Percentiles rank a stretch among this genome's conserved stretches.
These are phyloP conservation scores for Empidonax traillii DNA, from an alignment of 2,113 vertebrate genomes.

Conservation along the genomic window DNA sequence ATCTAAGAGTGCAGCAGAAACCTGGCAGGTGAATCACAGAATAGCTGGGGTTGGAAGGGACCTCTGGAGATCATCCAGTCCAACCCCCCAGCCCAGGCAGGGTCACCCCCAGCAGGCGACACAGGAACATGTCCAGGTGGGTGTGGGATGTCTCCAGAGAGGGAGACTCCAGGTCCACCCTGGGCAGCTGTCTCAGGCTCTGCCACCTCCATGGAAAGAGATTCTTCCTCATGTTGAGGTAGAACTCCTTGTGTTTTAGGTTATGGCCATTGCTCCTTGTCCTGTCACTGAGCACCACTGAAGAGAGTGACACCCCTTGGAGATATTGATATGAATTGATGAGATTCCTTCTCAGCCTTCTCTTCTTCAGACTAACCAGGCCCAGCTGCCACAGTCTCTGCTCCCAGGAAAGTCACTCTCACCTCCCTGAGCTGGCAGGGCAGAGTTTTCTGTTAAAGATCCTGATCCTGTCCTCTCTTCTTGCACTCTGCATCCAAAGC, in stretches of 20 bases:
- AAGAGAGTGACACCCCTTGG: neutral
- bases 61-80: neutral
- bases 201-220: neutral
- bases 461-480: neutral
- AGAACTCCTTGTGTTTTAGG: neutral
- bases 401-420: neutral
- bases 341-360: neutral
- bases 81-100: neutral
- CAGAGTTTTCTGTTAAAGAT: neutral
- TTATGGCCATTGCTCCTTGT: neutral
- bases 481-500: neutral
- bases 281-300: neutral
- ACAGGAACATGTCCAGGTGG: neutral
- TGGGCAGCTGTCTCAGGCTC: neutral
- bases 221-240: neutral
- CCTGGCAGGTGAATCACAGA: neutral
- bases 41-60: neutral
- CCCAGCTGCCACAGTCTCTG: neutral
- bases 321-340: neutral
- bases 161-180: neutral
- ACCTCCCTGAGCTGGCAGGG: neutral
- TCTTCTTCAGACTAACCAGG: neutral
- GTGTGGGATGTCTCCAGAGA: neutral
- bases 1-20: neutral
- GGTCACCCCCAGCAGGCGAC: neutral